These are phyloP conservation scores for Tychaedon coryphoeus DNA, from an alignment of 2,113 vertebrate species.

Conservation along the genomic window DNA sequence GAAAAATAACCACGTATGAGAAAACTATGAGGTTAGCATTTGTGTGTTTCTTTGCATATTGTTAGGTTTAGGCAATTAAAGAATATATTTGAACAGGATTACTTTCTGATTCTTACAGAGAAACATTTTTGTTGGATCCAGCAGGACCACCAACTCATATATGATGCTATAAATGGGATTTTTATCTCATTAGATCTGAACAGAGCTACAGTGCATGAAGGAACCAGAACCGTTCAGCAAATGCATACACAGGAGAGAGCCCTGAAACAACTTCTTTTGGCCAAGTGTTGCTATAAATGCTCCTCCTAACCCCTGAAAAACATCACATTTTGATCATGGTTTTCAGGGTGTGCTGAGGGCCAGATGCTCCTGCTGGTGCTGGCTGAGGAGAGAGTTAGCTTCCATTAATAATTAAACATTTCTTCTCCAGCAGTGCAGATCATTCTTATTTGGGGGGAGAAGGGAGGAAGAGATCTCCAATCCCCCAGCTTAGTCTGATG, in stretches of 20 bases:
- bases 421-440: not conserved
- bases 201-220: not conserved
- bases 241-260: not conserved
- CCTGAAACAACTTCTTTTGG: not conserved
- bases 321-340: not conserved
- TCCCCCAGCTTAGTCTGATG: not conserved
- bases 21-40: not conserved
- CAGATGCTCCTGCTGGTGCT: not conserved
- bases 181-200: not conserved
- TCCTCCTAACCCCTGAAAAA: not conserved
- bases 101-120: not conserved
- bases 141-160: not conserved
- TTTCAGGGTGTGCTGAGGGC: not conserved
- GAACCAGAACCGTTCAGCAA: not conserved
- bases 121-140: not conserved
- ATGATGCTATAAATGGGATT: not conserved
- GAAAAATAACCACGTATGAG: rapidly evolving
- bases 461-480: not conserved
- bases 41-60: not conserved
- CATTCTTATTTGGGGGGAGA: not conserved
- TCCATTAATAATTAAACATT: not conserved
- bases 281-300: not conserved
- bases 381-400: not conserved
- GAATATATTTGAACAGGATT: not conserved
- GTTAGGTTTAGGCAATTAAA: not conserved